phyloP scores from a whole-genome alignment of 2,797 vertebrate genomes.

The Sebastes paucispinis region DNA sequence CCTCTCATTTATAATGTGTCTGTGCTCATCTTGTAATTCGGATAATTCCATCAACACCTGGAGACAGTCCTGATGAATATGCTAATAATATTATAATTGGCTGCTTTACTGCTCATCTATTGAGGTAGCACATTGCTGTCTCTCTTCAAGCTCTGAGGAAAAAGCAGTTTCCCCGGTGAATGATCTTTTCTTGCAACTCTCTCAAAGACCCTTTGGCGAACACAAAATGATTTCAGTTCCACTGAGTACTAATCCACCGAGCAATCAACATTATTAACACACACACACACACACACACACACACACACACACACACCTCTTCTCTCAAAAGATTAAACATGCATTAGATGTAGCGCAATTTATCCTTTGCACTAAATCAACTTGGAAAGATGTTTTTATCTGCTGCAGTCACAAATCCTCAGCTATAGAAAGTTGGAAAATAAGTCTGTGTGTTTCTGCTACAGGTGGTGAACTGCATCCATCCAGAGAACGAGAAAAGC shows the following conservation, averaged over 20 bases:
- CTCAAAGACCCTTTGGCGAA: conserved; percentile 23
- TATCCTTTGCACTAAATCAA: neutral
- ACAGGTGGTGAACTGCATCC: conserved; percentile 96
- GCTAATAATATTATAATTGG: conserved; percentile 63
- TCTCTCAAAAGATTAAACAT: neutral
- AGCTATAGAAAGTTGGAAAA: neutral
- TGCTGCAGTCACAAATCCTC: neutral
- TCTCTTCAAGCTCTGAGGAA: conserved; percentile 22
- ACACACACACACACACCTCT: neutral
- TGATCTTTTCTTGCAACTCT: conserved; percentile 1
- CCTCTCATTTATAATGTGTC: neutral
- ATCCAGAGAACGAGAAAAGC: conserved; percentile 94
- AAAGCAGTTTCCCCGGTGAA: conserved; percentile 28
- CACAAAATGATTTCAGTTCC: conserved; percentile 23
- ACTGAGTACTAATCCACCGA: conserved; percentile 13
- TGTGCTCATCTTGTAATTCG: conserved; percentile 9
- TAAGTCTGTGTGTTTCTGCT: conserved; percentile 1
- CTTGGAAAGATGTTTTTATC: neutral
- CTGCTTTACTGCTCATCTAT: conserved; percentile 53
- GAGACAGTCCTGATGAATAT: conserved; percentile 42
- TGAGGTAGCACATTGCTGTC: conserved; percentile 25
- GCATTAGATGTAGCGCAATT: neutral
- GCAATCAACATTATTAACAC: conserved; percentile 25
- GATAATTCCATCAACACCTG: conserved; percentile 32
- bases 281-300: neutral